phyloP scores from a whole-genome alignment of 2,113 vertebrate genomes.

The Eleginops maclovinus region DNA sequence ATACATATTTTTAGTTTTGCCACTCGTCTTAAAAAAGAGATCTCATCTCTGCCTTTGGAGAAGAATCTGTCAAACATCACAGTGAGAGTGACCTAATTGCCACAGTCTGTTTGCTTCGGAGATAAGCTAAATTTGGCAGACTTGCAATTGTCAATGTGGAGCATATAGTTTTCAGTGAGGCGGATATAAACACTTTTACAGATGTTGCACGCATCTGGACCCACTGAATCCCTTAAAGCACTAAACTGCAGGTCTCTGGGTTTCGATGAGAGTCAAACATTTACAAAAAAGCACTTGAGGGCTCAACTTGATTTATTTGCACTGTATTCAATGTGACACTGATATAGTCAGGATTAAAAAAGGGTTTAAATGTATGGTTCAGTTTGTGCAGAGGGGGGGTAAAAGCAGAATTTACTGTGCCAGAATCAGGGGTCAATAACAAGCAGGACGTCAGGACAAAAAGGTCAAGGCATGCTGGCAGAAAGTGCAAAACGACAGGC shows the following conservation, averaged over 20 bases:
- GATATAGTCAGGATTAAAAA: background rate
- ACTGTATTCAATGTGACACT: background rate
- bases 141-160: background rate
- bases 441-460: background rate
- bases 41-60: conserved; percentile 8
- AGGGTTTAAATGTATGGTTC: too few species aligned
- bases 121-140: conserved; percentile 46
- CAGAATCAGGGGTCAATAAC: background rate
- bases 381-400: too few species aligned
- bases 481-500: background rate
- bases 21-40: conserved; percentile 5
- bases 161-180: background rate
- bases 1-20: conserved; percentile 2
- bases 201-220: conserved; percentile 64
- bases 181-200: conserved; percentile 1
- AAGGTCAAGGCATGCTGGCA: background rate
- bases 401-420: too few species aligned
- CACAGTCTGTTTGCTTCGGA: conserved; percentile 27
- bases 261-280: conserved; percentile 13
- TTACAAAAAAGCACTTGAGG: background rate
- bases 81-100: conserved; percentile 48
- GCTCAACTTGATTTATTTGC: conserved; percentile 3
- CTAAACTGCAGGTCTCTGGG: background rate
- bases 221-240: conserved; percentile 6
- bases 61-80: conserved; percentile 37